These are phyloP conservation scores for Cephus cinctus DNA, from an alignment of 1,140 invertebrate species.

Conservation along the genomic window DNA sequence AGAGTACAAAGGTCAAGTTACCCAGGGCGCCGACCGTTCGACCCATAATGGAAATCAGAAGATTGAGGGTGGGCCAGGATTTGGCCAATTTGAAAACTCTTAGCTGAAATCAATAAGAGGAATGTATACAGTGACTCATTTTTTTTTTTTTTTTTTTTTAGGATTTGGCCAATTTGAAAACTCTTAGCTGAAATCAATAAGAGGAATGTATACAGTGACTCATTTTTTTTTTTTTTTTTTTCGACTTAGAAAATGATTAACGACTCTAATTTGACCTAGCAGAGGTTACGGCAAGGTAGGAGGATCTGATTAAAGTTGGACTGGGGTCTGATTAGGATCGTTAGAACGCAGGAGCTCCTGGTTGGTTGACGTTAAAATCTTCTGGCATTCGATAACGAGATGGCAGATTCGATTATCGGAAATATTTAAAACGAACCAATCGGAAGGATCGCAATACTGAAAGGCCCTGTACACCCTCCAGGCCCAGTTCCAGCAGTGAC, in stretches of 20 bases:
- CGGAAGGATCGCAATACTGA: slow-evolving; percentile 96
- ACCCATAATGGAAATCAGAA: slow-evolving; percentile 98
- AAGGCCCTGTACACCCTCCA: slow-evolving; percentile 92
- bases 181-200: slow-evolving; percentile 80
- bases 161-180: slow-evolving; percentile 99
- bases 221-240: background rate
- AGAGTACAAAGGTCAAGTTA: slow-evolving; percentile 96
- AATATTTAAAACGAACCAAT: slow-evolving; percentile 95
- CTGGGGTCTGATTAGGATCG: slow-evolving; percentile 4
- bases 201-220: background rate
- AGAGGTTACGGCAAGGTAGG: background rate
- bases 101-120: slow-evolving; percentile 67
- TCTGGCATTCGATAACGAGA: too few species aligned
- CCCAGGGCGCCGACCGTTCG: slow-evolving; percentile 96
- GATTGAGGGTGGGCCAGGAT: slow-evolving; percentile 97
- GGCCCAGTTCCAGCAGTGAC: slow-evolving; percentile 88
- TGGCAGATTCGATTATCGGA: too few species aligned
- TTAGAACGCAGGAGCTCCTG: too few species aligned
- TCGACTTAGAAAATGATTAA: slow-evolving; percentile 12
- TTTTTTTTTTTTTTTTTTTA: slow-evolving; percentile 41
- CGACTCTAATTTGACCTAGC: too few species aligned
- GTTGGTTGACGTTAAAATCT: too few species aligned
- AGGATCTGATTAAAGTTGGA: background rate
- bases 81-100: slow-evolving; percentile 99
- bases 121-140: background rate